Base-by-base conservation (phyloP, 35 echinoderm and acorn worm species). In the Diadema setosum region DNA sequence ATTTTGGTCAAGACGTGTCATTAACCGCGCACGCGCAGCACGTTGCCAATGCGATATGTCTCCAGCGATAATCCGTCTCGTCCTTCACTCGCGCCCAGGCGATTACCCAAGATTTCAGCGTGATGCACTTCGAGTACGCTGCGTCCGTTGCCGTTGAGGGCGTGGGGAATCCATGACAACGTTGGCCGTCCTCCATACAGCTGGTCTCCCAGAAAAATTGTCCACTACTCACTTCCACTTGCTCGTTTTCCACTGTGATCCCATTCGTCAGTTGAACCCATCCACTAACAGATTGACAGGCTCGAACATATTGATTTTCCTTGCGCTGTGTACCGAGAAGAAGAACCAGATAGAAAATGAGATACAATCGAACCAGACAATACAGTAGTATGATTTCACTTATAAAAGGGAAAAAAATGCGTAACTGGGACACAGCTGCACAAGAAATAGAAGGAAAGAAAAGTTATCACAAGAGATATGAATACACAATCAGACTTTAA, bases 191-290 rank as follows among this genome's bases (percentile, higher is more conserved):
- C 9, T 90, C 29, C 33, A 46, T 23, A 17, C 88, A 90, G 11
- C 80, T 90, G 34, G 81, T 90, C 27, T 82, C 58, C 81, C 81
- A 90, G 35, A 90, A 90, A 58, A 42, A 90, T 45, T 90, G 88
- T 29, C 81, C 15, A 16, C 64, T 21, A 50, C 80, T 90, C 11
- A 90, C 81, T 70, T 90, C 80, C 14, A 90, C 88, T 63, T 70
- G 30, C 37, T 41, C 58, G 26, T 90, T 90, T 29, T 90, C 80
- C 11, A 90, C 63, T 33, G 82, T 82, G 17, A 82, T 83, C 2
- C 78, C 88, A 20, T 37, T 45, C 25, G 17, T 46, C 6, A 90
- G 36, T n/a, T 84, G 88, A 27, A 84, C 63, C 88, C 88, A 90
- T 39, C 63, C 81, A 39, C 81, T 83, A 14, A 24, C 34, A 21